phyloP scores from a whole-genome alignment of 2,113 vertebrate genomes.

The Tachysurus fulvidraco region DNA sequence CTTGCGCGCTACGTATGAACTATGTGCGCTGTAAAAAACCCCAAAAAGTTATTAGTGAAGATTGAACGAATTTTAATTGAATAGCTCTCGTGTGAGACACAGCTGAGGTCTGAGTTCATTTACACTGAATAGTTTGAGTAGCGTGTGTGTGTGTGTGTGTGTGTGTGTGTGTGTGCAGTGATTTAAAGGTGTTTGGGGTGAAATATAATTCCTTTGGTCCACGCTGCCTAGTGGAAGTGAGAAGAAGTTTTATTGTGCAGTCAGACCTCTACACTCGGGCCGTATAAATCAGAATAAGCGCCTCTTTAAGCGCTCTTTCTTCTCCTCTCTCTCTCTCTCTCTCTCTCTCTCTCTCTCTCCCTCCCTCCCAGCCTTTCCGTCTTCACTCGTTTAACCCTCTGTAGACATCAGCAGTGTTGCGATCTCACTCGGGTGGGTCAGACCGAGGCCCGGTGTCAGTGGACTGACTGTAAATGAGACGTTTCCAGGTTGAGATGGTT shows the following conservation, averaged over 20 bases:
- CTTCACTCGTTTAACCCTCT: background rate
- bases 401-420: background rate
- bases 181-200: constrained; percentile 42
- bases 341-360: background rate
- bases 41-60: background rate
- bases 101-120: constrained; percentile 65
- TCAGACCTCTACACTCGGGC: constrained; percentile 67
- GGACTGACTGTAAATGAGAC: background rate
- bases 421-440: background rate
- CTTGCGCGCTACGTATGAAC: background rate
- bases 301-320: constrained; percentile 39
- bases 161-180: constrained; percentile 29
- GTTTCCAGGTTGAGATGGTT: background rate
- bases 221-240: constrained; percentile 52
- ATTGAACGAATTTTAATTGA: background rate
- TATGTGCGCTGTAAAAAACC: too few species aligned
- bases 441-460: background rate
- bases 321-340: background rate
- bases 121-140: constrained; percentile 40
- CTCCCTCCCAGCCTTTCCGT: background rate
- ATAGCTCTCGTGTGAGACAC: background rate
- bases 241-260: constrained; percentile 64
- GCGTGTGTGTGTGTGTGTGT: constrained; percentile 24
- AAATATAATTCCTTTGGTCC: constrained; percentile 55
- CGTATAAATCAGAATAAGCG: constrained; percentile 59